Evolutionary conservation across 2,888 invertebrate species (phyloP), one percentile per base, ranked within the genome.

Genomic region (Microctonus aethiopoides): DNA sequence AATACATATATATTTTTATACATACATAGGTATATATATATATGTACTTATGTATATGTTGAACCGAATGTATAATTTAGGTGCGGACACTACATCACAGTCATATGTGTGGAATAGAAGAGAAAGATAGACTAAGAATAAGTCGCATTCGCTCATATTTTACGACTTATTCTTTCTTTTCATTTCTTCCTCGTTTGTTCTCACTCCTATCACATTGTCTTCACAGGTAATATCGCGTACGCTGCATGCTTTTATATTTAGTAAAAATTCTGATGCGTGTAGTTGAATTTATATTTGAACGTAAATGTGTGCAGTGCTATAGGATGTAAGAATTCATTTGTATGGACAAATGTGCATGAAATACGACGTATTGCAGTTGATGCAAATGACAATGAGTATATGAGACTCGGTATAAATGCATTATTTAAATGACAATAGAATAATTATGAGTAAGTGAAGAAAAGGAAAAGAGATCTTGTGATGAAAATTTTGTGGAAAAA

Each of bases 171-270:
- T 29, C 63, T 51, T 34, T 52, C 57, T 62, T 62, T 13, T 56
- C 24, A 66, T 46, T 52, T 24, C 36, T 59, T 66, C 52, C 22
- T 16, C 26, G 39, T 22, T 64, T 26, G 41, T 13, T 46, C n/a
- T 22, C 7, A 20, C 16, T 41, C 24, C 54, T 24, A n/a, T 46
- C 24, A 20, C 4, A 2, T 46, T 52, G 22, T 67, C 52, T 22
- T 22, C 67, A 22, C 52, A 60, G 46, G 51, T 59, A 60, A 39
- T 60, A 64, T 60, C 41, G 39, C n/a, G 11, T 54, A 52, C 16
- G 16, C n/a, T n/a, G n/a, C n/a, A n/a, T 46, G 46, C 16, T 46
- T n/a, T n/a, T 7, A 7, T n/a, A 6, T 9, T 16, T 6, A 9
- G 16, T 46, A 16, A 46, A 46, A 4, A 7, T 16, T 46, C 16